phyloP scores from a whole-genome alignment of 2,797 vertebrate genomes.

The Simalia tracyae region DNA sequence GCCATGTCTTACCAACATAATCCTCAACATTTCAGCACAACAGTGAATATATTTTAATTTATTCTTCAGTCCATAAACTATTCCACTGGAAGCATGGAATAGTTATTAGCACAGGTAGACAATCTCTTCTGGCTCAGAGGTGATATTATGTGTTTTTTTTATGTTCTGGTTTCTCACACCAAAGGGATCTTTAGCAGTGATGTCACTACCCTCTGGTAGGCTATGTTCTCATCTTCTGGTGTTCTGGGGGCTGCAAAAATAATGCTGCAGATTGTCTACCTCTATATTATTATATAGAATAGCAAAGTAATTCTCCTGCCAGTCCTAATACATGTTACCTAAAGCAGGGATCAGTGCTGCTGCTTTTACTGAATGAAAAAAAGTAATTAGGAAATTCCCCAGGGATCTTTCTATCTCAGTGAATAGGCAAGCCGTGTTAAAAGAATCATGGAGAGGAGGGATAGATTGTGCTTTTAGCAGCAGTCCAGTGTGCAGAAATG shows the following conservation, averaged over 20 bases:
- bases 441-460: background rate
- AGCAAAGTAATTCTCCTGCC: background rate
- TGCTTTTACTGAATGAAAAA: background rate
- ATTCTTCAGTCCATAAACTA: background rate
- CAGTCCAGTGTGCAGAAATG: background rate
- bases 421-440: background rate
- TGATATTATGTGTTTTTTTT: background rate
- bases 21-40: background rate
- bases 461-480: background rate
- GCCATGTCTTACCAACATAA: background rate
- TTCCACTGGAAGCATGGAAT: background rate
- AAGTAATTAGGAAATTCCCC: background rate
- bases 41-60: background rate
- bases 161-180: background rate
- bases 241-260: background rate
- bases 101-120: background rate
- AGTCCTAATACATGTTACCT: background rate
- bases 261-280: background rate
- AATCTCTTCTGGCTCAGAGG: background rate
- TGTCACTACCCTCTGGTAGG: background rate
- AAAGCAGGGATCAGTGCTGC: background rate
- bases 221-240: background rate
- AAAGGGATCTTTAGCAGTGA: background rate
- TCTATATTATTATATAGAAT: background rate
- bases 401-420: background rate